Conservation (phyloP, 2,797 vertebrate species). For the Pseudochirops corinnae region DNA sequence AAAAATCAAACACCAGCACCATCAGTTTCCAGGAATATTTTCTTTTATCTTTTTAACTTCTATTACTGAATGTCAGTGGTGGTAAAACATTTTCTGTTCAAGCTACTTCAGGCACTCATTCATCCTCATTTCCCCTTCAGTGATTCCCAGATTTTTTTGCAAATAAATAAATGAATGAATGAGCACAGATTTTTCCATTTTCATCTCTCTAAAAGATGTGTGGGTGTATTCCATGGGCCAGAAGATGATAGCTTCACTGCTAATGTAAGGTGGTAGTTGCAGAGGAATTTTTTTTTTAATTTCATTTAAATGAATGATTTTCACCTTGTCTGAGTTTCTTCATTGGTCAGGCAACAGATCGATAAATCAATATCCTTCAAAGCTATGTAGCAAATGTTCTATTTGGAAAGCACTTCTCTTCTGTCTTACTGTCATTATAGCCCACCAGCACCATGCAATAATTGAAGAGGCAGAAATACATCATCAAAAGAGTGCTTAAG, state of each 20-base stretch:
- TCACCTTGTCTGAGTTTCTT: constrained; percentile 9
- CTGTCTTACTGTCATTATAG: constrained; percentile 32
- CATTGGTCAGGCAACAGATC: neutral
- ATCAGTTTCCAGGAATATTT: neutral
- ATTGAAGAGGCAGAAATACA: constrained; percentile 22
- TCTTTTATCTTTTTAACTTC: neutral
- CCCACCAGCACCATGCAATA: neutral
- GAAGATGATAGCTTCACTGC: neutral
- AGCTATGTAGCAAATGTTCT: constrained; percentile 19
- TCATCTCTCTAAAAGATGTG: neutral
- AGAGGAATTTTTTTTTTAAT: neutral
- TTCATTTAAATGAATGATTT: neutral
- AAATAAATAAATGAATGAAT: neutral
- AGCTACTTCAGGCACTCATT: neutral
- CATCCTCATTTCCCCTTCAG: neutral
- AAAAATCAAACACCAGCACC: neutral
- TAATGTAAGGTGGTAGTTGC: neutral
- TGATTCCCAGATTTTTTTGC: neutral
- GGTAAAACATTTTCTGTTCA: neutral
- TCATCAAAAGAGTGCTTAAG: constrained; percentile 17
- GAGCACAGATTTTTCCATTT: neutral
- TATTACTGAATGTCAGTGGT: neutral
- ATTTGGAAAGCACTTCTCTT: constrained; percentile 30
- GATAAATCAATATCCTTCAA: neutral
- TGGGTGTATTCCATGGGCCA: neutral